These are phyloP conservation scores for Ptilodon capucinus DNA, from an alignment of 2,888 invertebrate genomes.

Conservation along the genomic window DNA sequence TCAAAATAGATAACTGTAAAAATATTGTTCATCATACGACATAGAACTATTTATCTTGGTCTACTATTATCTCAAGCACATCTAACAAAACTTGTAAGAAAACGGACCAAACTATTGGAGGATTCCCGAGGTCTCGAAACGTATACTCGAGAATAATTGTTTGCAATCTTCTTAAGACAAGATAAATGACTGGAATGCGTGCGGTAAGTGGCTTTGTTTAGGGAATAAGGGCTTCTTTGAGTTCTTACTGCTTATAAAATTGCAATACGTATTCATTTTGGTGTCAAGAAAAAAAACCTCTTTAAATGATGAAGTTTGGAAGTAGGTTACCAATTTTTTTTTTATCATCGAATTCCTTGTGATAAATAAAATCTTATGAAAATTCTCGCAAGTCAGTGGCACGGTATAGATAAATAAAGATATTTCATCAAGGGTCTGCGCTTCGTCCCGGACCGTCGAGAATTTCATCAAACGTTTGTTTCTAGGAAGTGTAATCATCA, in stretches of 20 bases:
- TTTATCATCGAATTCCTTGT: not conserved
- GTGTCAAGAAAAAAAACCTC: too few species aligned
- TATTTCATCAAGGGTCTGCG: not conserved
- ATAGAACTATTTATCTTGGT: not conserved
- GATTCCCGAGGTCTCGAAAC: too few species aligned
- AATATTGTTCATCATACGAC: too few species aligned
- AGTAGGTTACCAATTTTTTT: not conserved
- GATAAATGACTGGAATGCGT: constrained; percentile 2
- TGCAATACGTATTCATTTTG: too few species aligned
- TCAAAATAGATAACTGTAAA: too few species aligned
- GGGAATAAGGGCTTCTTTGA: not conserved
- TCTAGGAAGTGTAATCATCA: not conserved
- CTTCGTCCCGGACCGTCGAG: not conserved
- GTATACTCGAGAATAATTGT: constrained; percentile 6
- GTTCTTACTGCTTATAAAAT: too few species aligned
- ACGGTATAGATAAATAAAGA: not conserved
- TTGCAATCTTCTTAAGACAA: constrained; percentile 11
- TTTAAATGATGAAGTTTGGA: too few species aligned
- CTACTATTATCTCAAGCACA: constrained; percentile 1
- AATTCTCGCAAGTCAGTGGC: not conserved
- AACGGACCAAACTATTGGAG: constrained; percentile 1
- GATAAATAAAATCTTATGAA: too few species aligned
- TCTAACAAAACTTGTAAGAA: constrained; percentile 4
- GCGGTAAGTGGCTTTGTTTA: not conserved
- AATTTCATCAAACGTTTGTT: not conserved